These are phyloP conservation scores for Gephyroberyx darwinii DNA, from an alignment of 2,797 vertebrate species.

Conservation along the genomic window DNA sequence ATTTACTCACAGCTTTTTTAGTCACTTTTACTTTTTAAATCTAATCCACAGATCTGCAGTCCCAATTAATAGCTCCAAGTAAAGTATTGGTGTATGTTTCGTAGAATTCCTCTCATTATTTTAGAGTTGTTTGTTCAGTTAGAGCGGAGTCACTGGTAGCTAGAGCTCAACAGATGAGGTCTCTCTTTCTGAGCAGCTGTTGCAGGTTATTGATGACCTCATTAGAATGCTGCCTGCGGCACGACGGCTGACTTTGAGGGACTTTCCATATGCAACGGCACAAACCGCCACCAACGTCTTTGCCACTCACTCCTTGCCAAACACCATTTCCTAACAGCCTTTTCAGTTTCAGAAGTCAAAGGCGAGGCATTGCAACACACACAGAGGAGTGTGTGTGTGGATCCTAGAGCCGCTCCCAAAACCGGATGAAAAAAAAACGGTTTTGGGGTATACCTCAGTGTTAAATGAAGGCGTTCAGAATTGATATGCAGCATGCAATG, in stretches of 20 bases:
- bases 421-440: neutral
- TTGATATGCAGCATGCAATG: conserved; percentile 14
- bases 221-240: conserved; percentile 89
- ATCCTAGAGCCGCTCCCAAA: conserved; percentile 41
- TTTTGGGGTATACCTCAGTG: conserved; percentile 10
- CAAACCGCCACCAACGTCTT: conserved; percentile 70
- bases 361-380: conserved; percentile 33
- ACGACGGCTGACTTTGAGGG: conserved; percentile 79
- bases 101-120: conserved; percentile 69
- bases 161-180: conserved; percentile 85
- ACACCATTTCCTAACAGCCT: conserved; percentile 66
- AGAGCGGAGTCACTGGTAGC: conserved; percentile 76
- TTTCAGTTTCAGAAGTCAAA: conserved; percentile 54
- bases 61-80: conserved; percentile 63
- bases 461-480: conserved; percentile 31
- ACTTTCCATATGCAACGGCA: conserved; percentile 74
- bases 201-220: conserved; percentile 93
- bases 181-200: conserved; percentile 89
- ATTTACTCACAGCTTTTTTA: conserved; percentile 48
- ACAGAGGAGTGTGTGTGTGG: conserved; percentile 38
- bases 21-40: conserved; percentile 54
- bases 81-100: conserved; percentile 47
- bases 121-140: conserved; percentile 68
- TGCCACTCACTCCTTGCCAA: conserved; percentile 62
- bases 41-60: neutral